These are phyloP conservation scores for Patagioenas fasciata DNA, from an alignment of 2,113 vertebrate species.

Conservation along the genomic window DNA sequence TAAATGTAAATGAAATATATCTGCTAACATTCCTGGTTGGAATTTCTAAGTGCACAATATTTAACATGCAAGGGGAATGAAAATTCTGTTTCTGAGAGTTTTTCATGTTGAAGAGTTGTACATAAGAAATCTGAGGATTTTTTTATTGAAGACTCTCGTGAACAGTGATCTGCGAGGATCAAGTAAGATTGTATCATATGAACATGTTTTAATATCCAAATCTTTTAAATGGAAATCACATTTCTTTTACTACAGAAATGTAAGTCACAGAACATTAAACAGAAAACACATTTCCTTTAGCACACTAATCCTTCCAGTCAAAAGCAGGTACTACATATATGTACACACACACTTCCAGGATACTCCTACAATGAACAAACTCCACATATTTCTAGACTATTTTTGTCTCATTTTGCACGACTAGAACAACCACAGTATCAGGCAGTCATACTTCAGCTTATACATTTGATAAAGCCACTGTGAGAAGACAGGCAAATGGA, in stretches of 20 bases:
- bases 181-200: background rate
- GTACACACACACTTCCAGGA: fast-evolving
- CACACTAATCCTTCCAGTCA: background rate
- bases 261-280: background rate
- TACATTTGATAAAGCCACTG: background rate
- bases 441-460: background rate
- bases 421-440: background rate
- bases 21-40: background rate
- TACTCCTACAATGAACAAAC: background rate
- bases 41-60: background rate
- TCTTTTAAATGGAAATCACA: background rate
- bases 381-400: background rate
- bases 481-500: background rate
- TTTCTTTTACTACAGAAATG: background rate
- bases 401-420: background rate
- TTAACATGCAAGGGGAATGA: background rate
- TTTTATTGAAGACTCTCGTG: background rate
- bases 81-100: background rate
- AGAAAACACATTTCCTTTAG: background rate
- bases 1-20: background rate
- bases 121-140: background rate
- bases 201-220: background rate
- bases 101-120: background rate
- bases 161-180: background rate
- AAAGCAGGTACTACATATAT: background rate